phyloP scores from a whole-genome alignment of 2,797 vertebrate species.

The Alcedo atthis region DNA sequence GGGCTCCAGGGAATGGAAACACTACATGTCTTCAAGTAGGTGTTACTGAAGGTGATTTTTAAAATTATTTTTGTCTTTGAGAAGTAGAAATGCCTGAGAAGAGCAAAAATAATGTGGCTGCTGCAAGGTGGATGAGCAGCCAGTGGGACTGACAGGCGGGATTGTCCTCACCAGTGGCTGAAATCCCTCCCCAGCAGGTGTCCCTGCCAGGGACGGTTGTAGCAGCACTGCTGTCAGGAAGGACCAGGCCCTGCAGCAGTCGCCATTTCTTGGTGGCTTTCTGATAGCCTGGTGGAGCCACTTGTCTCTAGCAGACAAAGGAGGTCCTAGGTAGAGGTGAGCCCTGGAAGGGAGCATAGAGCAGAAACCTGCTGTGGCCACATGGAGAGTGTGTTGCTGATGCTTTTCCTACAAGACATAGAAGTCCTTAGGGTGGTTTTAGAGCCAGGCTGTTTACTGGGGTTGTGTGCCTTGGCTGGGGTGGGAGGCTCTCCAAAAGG shows the following conservation, averaged over 20 bases:
- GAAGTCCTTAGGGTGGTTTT: background rate
- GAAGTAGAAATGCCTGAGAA: background rate
- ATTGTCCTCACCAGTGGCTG: background rate
- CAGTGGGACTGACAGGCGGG: background rate
- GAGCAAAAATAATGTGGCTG: background rate
- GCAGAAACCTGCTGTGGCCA: background rate
- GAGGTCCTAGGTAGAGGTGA: background rate
- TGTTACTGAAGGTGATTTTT: background rate
- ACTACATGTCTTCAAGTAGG: background rate
- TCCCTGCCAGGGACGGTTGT: fast-evolving
- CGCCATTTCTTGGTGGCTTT: background rate
- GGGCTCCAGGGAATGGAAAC: background rate
- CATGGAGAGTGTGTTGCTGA: background rate
- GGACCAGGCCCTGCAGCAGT: background rate
- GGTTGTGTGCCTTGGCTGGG: fast-evolving
- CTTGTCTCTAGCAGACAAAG: background rate
- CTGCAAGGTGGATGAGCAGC: background rate
- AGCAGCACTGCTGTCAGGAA: background rate
- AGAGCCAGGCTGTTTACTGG: background rate
- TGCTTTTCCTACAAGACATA: background rate
- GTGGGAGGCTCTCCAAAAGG: background rate
- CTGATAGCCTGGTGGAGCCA: background rate
- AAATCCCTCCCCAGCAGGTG: background rate
- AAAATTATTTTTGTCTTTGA: background rate
- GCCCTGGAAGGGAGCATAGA: background rate